phyloP scores from a whole-genome alignment of 2,797 vertebrate species.

The Heteromormyrus szaboi region DNA sequence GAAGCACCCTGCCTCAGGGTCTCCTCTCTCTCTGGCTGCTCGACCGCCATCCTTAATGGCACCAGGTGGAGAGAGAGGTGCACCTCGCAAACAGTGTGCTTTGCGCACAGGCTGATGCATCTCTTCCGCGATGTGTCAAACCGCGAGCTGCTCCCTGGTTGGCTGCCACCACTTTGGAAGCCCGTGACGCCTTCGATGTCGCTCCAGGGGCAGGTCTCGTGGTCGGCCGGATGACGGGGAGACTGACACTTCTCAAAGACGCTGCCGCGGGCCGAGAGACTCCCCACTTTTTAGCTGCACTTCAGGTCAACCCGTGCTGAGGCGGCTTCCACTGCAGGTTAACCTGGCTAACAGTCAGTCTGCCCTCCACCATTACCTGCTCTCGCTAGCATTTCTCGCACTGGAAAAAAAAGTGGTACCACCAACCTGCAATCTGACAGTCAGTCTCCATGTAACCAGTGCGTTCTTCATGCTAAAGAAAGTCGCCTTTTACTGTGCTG shows the following conservation, averaged over 20 bases:
- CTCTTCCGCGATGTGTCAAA: not conserved
- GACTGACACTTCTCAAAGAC: not conserved
- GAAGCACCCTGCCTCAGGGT: not conserved
- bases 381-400: slow-evolving; percentile 36
- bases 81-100: not conserved
- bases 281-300: slow-evolving; percentile 35
- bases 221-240: not conserved
- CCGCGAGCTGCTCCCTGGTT: not conserved
- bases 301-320: slow-evolving; percentile 23
- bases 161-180: not conserved
- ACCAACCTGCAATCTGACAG: slow-evolving; percentile 39
- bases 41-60: not conserved
- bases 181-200: not conserved
- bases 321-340: slow-evolving; percentile 42
- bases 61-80: not conserved
- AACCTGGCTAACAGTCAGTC: slow-evolving; percentile 47
- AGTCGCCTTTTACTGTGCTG: slow-evolving; percentile 33
- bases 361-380: slow-evolving; percentile 25
- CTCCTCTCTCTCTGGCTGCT: not conserved
- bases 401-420: slow-evolving; percentile 38
- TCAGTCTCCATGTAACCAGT: slow-evolving; percentile 39
- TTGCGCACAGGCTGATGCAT: not conserved
- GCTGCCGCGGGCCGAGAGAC: not conserved
- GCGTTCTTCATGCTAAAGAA: slow-evolving; percentile 40
- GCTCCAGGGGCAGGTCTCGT: not conserved